Percentiles rank a stretch among this genome's conserved stretches.
Conservation (phyloP, 1,140 invertebrate species). For the Drosophila lowei region DNA sequence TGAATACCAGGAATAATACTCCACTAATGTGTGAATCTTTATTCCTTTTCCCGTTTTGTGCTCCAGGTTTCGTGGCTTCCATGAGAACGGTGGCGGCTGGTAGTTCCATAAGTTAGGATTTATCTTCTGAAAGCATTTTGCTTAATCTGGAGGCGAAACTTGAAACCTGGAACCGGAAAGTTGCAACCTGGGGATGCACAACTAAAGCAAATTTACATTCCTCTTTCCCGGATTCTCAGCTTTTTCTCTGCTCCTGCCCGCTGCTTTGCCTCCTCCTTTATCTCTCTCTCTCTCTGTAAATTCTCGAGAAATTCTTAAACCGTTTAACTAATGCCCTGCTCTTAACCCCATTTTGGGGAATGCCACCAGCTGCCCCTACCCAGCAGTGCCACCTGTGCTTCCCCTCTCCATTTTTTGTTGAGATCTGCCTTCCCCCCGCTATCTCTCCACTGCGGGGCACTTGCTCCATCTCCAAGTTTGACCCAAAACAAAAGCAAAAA, state of each 20-base stretch:
- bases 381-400: constrained; percentile 1
- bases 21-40: neutral
- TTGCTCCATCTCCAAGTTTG: constrained; percentile 9
- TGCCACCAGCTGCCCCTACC: constrained; percentile 31
- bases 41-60: neutral
- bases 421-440: no score
- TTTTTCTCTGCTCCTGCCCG: no score
- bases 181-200: no score
- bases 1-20: no score
- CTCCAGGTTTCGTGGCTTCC: neutral
- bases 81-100: no score
- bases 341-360: constrained; percentile 46
- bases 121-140: no score
- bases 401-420: neutral
- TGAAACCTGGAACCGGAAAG: no score
- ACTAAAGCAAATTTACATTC: no score
- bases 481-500: constrained; percentile 4
- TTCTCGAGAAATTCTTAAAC: constrained; percentile 41
- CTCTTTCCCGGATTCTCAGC: no score
- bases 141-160: no score
- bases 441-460: neutral
- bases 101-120: no score
- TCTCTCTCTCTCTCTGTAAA: neutral
- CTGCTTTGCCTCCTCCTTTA: neutral
- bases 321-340: constrained; percentile 49